Conservation (phyloP, 2,888 invertebrate species). For the Polyommatus icarus region DNA sequence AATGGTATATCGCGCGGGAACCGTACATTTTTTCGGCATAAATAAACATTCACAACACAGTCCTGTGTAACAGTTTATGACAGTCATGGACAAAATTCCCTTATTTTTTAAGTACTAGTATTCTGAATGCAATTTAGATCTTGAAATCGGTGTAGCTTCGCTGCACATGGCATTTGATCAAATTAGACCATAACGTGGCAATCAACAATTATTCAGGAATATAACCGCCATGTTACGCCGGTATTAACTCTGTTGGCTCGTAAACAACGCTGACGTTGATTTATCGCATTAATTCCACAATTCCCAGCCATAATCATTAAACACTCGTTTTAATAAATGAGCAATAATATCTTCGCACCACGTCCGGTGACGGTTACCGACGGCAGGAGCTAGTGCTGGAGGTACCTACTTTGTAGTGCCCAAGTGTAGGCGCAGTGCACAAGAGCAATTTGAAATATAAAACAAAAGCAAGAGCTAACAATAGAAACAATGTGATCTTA, state of each 20-base stretch:
- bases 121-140: neutral
- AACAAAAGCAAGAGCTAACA: too few relatives aligned
- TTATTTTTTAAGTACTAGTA: neutral
- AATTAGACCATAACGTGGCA: constrained; percentile 48
- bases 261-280: constrained; percentile 78
- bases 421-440: too few relatives aligned
- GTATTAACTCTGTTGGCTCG: constrained; percentile 79
- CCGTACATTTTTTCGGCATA: too few relatives aligned
- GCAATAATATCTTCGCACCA: constrained; percentile 32
- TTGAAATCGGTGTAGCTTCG: neutral
- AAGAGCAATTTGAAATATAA: too few relatives aligned
- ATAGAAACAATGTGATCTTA: too few relatives aligned
- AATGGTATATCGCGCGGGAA: too few relatives aligned
- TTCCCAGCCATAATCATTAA: constrained; percentile 64
- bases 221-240: constrained; percentile 76
- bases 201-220: constrained; percentile 77
- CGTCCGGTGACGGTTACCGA: too few relatives aligned
- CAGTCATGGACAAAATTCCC: too few relatives aligned
- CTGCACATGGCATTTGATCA: neutral
- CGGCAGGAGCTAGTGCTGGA: too few relatives aligned
- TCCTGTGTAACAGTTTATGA: too few relatives aligned
- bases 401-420: too few relatives aligned
- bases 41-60: too few relatives aligned
- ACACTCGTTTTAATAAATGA: constrained; percentile 60
- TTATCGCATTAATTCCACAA: constrained; percentile 73